Conservation (phyloP, 2,113 vertebrate genomes). For the Colius striatus region DNA sequence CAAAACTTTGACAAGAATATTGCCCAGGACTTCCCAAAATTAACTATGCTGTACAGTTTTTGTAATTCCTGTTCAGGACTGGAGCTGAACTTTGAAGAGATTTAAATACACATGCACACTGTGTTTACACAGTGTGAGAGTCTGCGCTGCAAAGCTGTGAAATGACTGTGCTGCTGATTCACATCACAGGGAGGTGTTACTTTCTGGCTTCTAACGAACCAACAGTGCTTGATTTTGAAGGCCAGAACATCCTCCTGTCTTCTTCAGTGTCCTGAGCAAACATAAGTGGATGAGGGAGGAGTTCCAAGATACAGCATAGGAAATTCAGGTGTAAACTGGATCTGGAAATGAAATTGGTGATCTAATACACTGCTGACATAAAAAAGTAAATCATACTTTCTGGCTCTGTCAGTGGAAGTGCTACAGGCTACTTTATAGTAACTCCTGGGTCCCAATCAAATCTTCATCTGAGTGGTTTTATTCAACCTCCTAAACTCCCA, state of each 20-base stretch:
- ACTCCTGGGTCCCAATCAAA: background rate
- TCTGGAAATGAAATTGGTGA: background rate
- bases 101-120: background rate
- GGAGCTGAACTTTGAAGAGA: background rate
- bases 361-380: background rate
- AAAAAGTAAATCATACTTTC: background rate
- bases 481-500: background rate
- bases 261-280: background rate
- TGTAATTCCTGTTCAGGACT: background rate
- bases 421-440: background rate
- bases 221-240: background rate
- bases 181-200: background rate
- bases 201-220: background rate
- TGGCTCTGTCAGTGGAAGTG: background rate
- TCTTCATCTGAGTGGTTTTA: background rate
- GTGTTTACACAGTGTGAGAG: background rate
- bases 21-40: constrained; percentile 3
- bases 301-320: background rate
- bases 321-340: background rate
- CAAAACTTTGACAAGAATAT: background rate
- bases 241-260: background rate
- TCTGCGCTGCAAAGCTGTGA: background rate
- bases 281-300: background rate
- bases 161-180: background rate
- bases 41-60: background rate